Base-by-base conservation (phyloP, 2,797 vertebrate genomes). In the Hozukius guyotensis region DNA sequence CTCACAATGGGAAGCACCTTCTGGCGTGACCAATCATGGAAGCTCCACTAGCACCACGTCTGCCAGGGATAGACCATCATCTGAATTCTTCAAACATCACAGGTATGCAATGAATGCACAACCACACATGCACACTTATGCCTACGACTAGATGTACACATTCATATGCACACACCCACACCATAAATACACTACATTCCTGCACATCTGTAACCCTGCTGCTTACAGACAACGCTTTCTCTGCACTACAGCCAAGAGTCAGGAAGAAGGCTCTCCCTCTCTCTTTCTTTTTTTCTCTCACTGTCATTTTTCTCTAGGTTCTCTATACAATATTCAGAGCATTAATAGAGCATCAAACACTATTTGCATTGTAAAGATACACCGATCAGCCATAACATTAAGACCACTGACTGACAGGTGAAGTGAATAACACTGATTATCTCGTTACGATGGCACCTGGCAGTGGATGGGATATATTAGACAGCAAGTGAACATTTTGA, bases 141-240 rank as follows among this genome's bases (percentile, higher is more conserved):
- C 29, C 63, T 36, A 55, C 22, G 60, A 61, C 46, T 67, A 38
- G 25, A 72, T 36, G 36, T 57, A 34, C 68, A 78, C 29, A 53
- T 46, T 38, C 27, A 72, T 32, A 38, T 24, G 20, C 63, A 67
- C 29, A 66, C 24, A 56, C 52, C 12, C 27, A 53, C 27, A 32
- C 20, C 12, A 27, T 49, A 57, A 77, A 82, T 72, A 76, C 22
- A 32, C 53, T 69, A 64, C 84, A 87, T 91, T 89, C 81, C 85
- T 90, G 66, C 83, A 92, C 83, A 93, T 90, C 80, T 90, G 85
- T 59, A 82, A 56, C 60, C 86, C 86, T 89, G 86, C 86, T 87
- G 88, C 78, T 84, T 67, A 16, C 63, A 71, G 57, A 36, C 31
- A 56, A 38, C 20, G n/a, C 27, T 82, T 42, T 80, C 38, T 78